phyloP scores from a whole-genome alignment of 2,113 vertebrate species.

The Casuarius casuarius region DNA sequence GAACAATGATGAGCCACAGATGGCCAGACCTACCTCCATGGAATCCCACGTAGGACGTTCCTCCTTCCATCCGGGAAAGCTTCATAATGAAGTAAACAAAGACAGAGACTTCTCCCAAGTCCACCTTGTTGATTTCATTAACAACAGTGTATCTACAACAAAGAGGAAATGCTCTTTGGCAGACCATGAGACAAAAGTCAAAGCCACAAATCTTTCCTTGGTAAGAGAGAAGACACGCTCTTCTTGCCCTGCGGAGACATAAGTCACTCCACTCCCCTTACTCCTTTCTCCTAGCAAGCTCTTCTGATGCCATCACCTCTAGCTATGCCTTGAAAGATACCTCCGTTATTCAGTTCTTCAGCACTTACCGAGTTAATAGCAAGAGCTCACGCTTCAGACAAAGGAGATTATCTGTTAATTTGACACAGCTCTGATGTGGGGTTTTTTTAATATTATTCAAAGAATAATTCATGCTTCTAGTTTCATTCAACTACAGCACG shows the following conservation, averaged over 20 bases:
- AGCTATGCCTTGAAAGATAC: background rate
- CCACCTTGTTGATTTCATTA: slow-evolving; percentile 90
- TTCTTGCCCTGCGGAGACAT: background rate
- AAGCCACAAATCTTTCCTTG: accelerated
- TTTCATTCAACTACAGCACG: background rate
- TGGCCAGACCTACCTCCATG: slow-evolving; percentile 83
- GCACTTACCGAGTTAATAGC: background rate
- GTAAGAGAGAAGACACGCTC: accelerated
- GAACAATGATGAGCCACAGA: background rate
- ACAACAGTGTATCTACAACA: slow-evolving; percentile 85
- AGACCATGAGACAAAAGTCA: background rate
- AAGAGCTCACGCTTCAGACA: background rate
- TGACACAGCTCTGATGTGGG: background rate
- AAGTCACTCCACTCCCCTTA: background rate
- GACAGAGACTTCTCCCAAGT: slow-evolving; percentile 53
- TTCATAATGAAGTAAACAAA: slow-evolving; percentile 93
- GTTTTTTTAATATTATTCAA: background rate
- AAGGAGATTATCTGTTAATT: background rate
- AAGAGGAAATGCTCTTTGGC: background rate
- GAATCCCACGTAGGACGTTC: slow-evolving; percentile 88
- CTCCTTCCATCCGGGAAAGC: slow-evolving; percentile 88
- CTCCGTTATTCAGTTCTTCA: background rate
- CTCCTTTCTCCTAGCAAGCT: background rate
- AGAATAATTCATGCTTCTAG: background rate
- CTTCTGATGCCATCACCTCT: background rate